Conservation (phyloP, 2,888 invertebrate species). For the Leptothorax acervorum region DNA sequence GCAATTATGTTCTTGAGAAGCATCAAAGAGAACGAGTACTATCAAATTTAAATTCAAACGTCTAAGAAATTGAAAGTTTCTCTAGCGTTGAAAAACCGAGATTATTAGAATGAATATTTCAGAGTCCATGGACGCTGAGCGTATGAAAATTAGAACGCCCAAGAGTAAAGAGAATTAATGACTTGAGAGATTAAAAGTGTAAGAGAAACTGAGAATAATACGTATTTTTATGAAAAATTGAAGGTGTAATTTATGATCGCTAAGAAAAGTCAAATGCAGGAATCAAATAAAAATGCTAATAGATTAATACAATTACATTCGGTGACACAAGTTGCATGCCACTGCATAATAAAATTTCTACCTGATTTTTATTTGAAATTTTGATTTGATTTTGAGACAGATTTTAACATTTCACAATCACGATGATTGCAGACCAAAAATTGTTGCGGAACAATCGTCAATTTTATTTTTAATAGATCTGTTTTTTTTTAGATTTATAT, state of each 20-base stretch:
- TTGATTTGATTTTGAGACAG: background rate
- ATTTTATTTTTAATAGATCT: conserved; percentile 5
- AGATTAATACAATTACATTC: background rate
- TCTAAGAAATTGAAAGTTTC: background rate
- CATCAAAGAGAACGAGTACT: background rate
- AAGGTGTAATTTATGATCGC: background rate
- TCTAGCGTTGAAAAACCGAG: background rate
- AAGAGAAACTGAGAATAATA: conserved; percentile 7
- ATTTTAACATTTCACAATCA: background rate
- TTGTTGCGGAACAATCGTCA: background rate
- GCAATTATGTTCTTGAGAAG: background rate
- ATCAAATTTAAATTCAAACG: background rate
- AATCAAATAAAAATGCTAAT: conserved; percentile 7
- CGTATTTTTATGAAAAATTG: background rate
- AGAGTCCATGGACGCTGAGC: background rate
- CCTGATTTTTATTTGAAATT: background rate
- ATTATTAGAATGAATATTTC: conserved; percentile 6
- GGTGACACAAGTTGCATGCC: background rate
- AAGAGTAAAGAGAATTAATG: background rate
- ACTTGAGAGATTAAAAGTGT: background rate
- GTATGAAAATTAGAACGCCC: background rate
- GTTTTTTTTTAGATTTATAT: background rate
- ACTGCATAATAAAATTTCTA: background rate
- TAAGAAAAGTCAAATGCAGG: background rate
- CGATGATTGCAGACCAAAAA: background rate